Conservation (phyloP, 2,113 vertebrate species). For the Albula glossodonta region DNA sequence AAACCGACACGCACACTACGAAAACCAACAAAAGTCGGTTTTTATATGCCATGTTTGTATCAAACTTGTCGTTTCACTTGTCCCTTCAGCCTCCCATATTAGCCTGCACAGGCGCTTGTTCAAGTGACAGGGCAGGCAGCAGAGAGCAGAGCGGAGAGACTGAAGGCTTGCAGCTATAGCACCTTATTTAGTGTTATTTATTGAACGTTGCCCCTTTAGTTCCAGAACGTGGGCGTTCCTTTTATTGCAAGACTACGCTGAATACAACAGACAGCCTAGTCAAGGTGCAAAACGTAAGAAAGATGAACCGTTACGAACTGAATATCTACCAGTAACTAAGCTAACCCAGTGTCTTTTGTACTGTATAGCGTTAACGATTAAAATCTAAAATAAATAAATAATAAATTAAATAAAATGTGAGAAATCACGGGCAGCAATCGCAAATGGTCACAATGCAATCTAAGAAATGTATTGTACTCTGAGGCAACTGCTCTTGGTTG, state of each 20-base stretch:
- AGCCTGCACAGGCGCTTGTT: background rate
- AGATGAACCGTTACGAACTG: background rate
- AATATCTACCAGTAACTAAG: background rate
- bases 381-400: background rate
- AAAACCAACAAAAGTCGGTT: background rate
- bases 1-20: background rate
- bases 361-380: background rate
- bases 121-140: conserved; percentile 35
- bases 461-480: background rate
- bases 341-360: background rate
- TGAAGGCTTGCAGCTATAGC: conserved; percentile 8
- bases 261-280: background rate
- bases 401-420: background rate
- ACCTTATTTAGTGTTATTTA: conserved; percentile 47
- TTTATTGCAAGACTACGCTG: background rate
- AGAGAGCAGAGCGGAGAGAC: conserved; percentile 32
- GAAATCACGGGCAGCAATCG: background rate
- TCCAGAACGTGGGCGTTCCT: conserved; percentile 18
- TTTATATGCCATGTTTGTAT: background rate
- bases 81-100: conserved; percentile 26
- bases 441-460: background rate
- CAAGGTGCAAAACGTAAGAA: conserved; percentile 2
- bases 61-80: background rate
- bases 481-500: background rate
- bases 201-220: conserved; percentile 2